Evolutionary conservation across 2,797 vertebrate species (phyloP).

Genomic region (Xiphorhynchus erythropygius): DNA sequence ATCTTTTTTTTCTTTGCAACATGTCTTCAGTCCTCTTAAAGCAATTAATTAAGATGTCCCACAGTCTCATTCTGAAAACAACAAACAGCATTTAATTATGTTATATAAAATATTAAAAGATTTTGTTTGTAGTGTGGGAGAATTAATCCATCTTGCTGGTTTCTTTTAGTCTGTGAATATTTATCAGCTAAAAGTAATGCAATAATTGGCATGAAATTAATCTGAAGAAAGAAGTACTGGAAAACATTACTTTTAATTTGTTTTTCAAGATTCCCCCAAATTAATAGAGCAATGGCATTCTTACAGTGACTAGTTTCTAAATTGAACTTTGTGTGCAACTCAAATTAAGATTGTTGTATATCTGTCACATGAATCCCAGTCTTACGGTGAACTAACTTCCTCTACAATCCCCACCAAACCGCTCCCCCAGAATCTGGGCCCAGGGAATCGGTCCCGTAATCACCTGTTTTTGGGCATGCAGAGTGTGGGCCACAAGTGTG

Average conservation of each 20-base stretch:
- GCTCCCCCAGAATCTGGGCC: neutral
- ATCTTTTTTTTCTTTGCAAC: slow-evolving; percentile 11
- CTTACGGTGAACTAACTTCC: neutral
- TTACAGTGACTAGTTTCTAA: slow-evolving; percentile 32
- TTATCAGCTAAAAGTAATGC: slow-evolving; percentile 73
- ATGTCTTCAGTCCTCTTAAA: slow-evolving; percentile 48
- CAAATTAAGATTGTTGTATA: neutral
- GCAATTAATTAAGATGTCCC: slow-evolving; percentile 65
- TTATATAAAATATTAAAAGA: slow-evolving; percentile 71
- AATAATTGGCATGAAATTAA: slow-evolving; percentile 77
- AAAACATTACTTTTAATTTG: slow-evolving; percentile 63
- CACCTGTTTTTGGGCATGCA: accelerated
- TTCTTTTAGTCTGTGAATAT: slow-evolving; percentile 74
- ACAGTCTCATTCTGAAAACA: slow-evolving; percentile 66
- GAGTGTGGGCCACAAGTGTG: neutral
- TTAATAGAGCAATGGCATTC: slow-evolving; percentile 35
- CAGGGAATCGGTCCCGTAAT: neutral
- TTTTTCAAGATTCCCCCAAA: slow-evolving; percentile 42
- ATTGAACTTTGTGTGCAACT: slow-evolving; percentile 14
- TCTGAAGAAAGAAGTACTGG: slow-evolving; percentile 44
- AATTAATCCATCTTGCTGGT: slow-evolving; percentile 73
- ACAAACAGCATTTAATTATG: slow-evolving; percentile 72
- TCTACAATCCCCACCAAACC: neutral
- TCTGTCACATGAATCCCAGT: neutral
- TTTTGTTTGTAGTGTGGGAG: slow-evolving; percentile 65